phyloP scores from a whole-genome alignment of 2,888 invertebrate species.

The Apocheima hispidaria region DNA sequence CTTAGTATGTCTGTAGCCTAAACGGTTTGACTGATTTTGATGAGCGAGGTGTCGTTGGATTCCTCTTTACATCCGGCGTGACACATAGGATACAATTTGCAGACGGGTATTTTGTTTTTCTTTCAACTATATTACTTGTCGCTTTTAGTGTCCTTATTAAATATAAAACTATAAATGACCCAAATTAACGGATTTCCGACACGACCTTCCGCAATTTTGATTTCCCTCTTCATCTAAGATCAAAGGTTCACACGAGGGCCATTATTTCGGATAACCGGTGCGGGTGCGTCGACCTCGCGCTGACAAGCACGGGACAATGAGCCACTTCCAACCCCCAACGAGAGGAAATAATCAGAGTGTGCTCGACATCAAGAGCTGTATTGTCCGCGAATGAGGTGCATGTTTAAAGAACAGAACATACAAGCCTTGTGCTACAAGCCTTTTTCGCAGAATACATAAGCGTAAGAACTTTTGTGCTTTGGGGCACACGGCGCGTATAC shows the following conservation, averaged over 20 bases:
- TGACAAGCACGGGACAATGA: slow-evolving; percentile 65
- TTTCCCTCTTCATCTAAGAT: slow-evolving; percentile 27
- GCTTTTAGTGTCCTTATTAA: no score
- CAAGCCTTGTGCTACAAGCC: slow-evolving; percentile 30
- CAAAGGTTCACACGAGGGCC: slow-evolving; percentile 42
- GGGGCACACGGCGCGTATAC: not conserved
- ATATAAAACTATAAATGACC: not conserved
- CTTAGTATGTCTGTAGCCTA: no score
- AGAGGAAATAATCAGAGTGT: slow-evolving; percentile 73
- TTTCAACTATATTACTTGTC: no score
- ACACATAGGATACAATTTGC: no score
- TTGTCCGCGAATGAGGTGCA: slow-evolving; percentile 51
- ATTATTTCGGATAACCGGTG: slow-evolving; percentile 42
- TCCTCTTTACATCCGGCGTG: no score
- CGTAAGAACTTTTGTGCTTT: not conserved
- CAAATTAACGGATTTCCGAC: slow-evolving; percentile 26
- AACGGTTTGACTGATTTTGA: no score
- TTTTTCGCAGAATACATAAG: slow-evolving; percentile 10
- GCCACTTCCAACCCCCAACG: slow-evolving; percentile 61
- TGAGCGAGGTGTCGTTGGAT: no score
- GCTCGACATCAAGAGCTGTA: slow-evolving; percentile 59
- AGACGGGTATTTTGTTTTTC: no score
- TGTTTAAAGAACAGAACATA: slow-evolving; percentile 28
- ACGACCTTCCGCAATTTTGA: slow-evolving; percentile 30
- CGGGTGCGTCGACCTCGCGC: slow-evolving; percentile 61